Percentiles rank a stretch among this genome's conserved stretches.
These are phyloP conservation scores for Eugnorisma glareosa DNA, from an alignment of 2,888 invertebrate species.

Conservation along the genomic window DNA sequence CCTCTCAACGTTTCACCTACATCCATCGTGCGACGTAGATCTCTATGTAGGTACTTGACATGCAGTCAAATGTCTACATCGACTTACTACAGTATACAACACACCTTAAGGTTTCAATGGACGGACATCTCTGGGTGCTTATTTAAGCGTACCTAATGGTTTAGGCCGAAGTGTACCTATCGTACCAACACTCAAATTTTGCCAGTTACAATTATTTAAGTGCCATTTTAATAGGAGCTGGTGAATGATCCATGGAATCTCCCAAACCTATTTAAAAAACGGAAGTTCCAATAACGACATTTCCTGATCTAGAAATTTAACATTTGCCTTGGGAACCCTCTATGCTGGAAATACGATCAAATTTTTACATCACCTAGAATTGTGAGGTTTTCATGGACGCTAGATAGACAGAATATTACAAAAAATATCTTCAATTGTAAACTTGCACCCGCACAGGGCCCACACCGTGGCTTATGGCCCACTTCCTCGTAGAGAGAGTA, in stretches of 20 bases:
- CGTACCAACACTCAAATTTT: not conserved
- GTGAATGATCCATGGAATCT: too few species aligned
- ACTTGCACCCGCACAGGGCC: too few species aligned
- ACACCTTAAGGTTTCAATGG: not conserved
- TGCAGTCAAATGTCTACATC: constrained; percentile 76
- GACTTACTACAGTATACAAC: constrained; percentile 69
- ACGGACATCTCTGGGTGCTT: not conserved
- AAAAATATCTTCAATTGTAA: too few species aligned
- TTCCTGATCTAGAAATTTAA: not conserved
- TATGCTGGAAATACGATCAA: not conserved
- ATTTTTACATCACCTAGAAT: not conserved
- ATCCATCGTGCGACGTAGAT: constrained; percentile 73
- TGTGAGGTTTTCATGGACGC: too few species aligned
- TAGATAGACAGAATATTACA: too few species aligned
- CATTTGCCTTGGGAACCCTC: not conserved
- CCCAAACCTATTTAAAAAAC: too few species aligned
- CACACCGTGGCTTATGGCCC: too few species aligned
- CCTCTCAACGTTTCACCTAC: constrained; percentile 78
- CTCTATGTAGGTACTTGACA: constrained; percentile 75
- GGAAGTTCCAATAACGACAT: not conserved
- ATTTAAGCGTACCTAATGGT: not conserved
- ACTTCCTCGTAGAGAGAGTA: not conserved
- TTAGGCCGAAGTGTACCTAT: not conserved
- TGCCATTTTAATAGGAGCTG: too few species aligned
- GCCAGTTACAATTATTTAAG: too few species aligned